phyloP scores from a whole-genome alignment of 2,888 invertebrate genomes.

The Chesias legatella region DNA sequence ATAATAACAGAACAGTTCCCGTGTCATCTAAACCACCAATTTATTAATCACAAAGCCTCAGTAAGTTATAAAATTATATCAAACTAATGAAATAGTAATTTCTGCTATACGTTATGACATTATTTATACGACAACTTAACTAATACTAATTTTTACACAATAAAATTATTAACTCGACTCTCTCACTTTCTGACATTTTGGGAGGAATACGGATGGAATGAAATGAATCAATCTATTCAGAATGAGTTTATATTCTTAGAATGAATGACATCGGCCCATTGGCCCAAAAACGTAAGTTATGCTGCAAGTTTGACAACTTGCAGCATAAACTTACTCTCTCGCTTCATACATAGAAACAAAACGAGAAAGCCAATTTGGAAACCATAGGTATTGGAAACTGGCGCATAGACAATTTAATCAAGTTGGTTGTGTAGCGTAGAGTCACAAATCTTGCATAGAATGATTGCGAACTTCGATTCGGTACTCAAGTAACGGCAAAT shows the following conservation, averaged over 20 bases:
- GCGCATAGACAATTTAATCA: too few relatives aligned
- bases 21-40: slow-evolving; percentile 27
- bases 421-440: too few relatives aligned
- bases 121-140: slow-evolving; percentile 43
- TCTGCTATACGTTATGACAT: slow-evolving; percentile 20
- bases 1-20: slow-evolving; percentile 56
- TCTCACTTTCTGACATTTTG: slow-evolving; percentile 65
- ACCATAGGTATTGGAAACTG: too few relatives aligned
- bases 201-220: slow-evolving; percentile 30
- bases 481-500: too few relatives aligned
- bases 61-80: slow-evolving; percentile 27
- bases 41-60: slow-evolving; percentile 14
- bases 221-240: slow-evolving; percentile 10
- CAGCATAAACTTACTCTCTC: too few relatives aligned
- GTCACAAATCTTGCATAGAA: too few relatives aligned
- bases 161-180: slow-evolving; percentile 49
- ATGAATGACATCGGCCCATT: not conserved
- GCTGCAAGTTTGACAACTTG: too few relatives aligned
- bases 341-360: too few relatives aligned
- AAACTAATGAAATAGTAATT: slow-evolving; percentile 28
- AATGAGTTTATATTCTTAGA: not conserved
- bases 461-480: too few relatives aligned
- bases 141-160: slow-evolving; percentile 22
- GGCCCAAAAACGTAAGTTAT: too few relatives aligned
- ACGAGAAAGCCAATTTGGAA: too few relatives aligned